Base-by-base conservation (phyloP, 2,113 vertebrate species). In the Jacana jacana region DNA sequence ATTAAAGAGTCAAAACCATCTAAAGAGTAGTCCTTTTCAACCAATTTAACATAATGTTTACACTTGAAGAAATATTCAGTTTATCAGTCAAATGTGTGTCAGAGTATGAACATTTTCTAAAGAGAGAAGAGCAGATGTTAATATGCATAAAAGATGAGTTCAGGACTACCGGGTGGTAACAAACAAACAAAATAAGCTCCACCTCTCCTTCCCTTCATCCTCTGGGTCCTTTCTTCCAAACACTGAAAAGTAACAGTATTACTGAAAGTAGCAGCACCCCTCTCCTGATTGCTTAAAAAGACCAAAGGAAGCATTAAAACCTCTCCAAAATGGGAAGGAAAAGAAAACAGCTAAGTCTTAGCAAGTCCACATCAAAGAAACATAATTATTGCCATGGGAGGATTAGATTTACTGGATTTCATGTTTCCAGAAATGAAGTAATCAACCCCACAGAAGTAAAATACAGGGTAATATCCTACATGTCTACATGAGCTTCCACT, bases 71-170 rank as follows among this genome's bases (percentile, higher is more conserved):
- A 88, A 93, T 48, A 52, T 12, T 76, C 66, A 19, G 31, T 78
- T 94, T 89, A 60, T 88, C 44, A 78, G 39, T 87, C 69, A 73
- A n/a, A 88, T 58, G 6, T 60, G 11, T 88, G 65, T 78, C 71
- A 93, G 49, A 86, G 19, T 42, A 78, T 54, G 76, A 81, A 57
- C 37, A 65, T 82, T 76, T 92, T 49, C 52, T 87, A 23, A 85
- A 89, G 91, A 88, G 31, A 93, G 65, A 92, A 65, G n/a, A 92
- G 27, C 70, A 94, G 85, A 96, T 91, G 91, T 94, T 89, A 91
- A 66, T 35, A 65, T 65, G 48, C 80, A 89, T 78, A 95, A 89
- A 94, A 73, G 60, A 86, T 69, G 8, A 91, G 65, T 89, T 96
- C 63, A 70, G 28, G 35, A 75, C 61, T 87, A 46, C 23, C 4